Evolutionary conservation across 2,797 vertebrate species (phyloP).

Genomic region (Microctenopoma stevenorrisi): DNA sequence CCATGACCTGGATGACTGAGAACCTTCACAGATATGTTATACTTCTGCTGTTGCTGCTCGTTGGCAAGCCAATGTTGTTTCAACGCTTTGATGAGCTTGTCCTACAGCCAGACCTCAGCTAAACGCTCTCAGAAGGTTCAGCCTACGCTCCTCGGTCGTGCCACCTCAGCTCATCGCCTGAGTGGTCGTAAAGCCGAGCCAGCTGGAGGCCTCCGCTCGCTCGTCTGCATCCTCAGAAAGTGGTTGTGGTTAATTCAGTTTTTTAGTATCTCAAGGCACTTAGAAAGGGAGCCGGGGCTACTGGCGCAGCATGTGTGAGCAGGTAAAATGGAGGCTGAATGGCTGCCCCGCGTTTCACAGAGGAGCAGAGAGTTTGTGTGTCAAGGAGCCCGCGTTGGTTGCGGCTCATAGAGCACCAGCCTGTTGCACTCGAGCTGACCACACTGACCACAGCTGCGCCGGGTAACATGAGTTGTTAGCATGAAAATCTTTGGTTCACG

Average conservation of each 20-base stretch:
- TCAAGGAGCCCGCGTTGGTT: slow-evolving; percentile 10
- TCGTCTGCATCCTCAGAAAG: neutral
- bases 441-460: neutral
- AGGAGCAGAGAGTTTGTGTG: slow-evolving; percentile 10
- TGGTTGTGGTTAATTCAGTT: neutral
- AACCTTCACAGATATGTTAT: no score
- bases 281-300: no score
- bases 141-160: neutral
- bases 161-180: slow-evolving; percentile 34
- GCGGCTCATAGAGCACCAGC: neutral
- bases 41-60: neutral
- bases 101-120: neutral
- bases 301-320: slow-evolving; percentile 19
- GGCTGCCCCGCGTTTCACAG: slow-evolving; percentile 20
- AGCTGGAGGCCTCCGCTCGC: neutral
- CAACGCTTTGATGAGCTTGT: slow-evolving; percentile 22
- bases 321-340: slow-evolving; percentile 29
- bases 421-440: slow-evolving; percentile 7
- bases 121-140: neutral
- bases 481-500: neutral
- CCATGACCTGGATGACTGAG: no score
- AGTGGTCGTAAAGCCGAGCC: slow-evolving; percentile 4
- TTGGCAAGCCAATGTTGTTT: slow-evolving; percentile 9
- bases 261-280: no score
- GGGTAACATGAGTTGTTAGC: neutral